A percentile compares a stretch with the other conserved stretches of the same genome.
These are phyloP conservation scores for Orthosia gracilis DNA, from an alignment of 2,888 invertebrate species.

Conservation along the genomic window DNA sequence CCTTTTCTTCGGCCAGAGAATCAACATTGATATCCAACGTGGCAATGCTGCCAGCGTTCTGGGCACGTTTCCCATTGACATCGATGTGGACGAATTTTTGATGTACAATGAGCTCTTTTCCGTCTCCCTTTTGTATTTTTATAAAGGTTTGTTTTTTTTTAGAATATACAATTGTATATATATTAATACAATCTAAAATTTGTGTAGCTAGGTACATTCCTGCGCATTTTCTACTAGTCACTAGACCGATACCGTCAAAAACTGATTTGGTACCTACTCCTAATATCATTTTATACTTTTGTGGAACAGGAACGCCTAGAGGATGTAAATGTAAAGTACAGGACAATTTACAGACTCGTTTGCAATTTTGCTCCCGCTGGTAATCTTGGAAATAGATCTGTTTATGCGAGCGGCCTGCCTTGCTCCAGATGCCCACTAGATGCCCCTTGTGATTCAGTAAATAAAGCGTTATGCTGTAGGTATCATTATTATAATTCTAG, in stretches of 20 bases:
- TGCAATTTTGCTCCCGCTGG: conserved; percentile 86
- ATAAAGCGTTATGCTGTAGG: conserved; percentile 80
- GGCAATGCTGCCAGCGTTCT: too few relatives aligned
- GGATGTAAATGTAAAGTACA: conserved; percentile 68
- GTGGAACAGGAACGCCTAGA: conserved; percentile 72
- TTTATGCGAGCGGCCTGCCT: conserved; percentile 79
- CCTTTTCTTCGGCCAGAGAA: too few relatives aligned
- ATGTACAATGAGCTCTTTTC: too few relatives aligned
- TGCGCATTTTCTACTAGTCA: background rate
- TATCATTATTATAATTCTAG: conserved; percentile 26
- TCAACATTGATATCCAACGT: too few relatives aligned
- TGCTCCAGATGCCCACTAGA: conserved; percentile 79
- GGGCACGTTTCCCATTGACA: too few relatives aligned
- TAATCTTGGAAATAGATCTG: conserved; percentile 75
- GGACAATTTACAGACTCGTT: conserved; percentile 82
- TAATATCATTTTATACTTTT: conserved; percentile 9
- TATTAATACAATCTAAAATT: too few relatives aligned
- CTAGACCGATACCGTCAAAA: too few relatives aligned
- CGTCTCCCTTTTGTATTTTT: too few relatives aligned
- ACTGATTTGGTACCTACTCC: background rate
- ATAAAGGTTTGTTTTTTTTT: too few relatives aligned
- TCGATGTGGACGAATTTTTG: too few relatives aligned
- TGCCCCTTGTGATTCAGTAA: conserved; percentile 74
- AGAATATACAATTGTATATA: too few relatives aligned
- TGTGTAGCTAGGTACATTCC: background rate